Evolutionary conservation across 2,797 vertebrate genomes (phyloP).

Genomic region (Arctocebus calabarensis): DNA sequence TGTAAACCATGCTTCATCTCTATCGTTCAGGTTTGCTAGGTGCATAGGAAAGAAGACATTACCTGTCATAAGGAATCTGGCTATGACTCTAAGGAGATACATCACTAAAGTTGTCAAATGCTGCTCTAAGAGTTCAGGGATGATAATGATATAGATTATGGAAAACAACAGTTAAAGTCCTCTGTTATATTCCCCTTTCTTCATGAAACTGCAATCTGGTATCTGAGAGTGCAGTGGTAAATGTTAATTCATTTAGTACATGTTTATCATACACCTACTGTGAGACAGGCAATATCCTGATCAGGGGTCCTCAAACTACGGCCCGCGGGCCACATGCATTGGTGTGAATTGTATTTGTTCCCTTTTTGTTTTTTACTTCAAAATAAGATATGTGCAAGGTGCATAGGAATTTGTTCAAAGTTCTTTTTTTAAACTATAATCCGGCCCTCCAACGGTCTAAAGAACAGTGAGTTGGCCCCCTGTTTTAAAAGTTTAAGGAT

Average conservation of each 20-base stretch:
- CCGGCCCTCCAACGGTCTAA: no score
- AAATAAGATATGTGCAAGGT: no score
- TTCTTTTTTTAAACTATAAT: no score
- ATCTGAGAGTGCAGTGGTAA: neutral
- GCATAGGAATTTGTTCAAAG: no score
- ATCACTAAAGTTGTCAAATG: neutral
- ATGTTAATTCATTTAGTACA: neutral
- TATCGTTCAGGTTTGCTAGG: neutral
- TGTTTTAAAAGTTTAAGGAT: no score
- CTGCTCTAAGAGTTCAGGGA: neutral
- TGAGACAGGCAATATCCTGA: neutral
- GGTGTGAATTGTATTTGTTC: no score
- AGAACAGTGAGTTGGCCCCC: no score
- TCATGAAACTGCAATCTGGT: neutral
- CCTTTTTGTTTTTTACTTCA: no score
- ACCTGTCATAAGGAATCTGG: neutral
- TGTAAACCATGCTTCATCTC: neutral
- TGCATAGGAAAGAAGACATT: neutral
- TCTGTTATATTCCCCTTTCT: neutral
- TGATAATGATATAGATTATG: neutral
- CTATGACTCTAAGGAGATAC: neutral
- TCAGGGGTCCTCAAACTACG: no score
- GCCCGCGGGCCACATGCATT: no score
- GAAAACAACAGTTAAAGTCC: neutral
- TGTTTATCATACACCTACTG: neutral